Percentiles rank a stretch among this genome's conserved stretches.
Evolutionary conservation across 2,113 vertebrate species (phyloP).

Genomic region (Daboia siamensis): DNA sequence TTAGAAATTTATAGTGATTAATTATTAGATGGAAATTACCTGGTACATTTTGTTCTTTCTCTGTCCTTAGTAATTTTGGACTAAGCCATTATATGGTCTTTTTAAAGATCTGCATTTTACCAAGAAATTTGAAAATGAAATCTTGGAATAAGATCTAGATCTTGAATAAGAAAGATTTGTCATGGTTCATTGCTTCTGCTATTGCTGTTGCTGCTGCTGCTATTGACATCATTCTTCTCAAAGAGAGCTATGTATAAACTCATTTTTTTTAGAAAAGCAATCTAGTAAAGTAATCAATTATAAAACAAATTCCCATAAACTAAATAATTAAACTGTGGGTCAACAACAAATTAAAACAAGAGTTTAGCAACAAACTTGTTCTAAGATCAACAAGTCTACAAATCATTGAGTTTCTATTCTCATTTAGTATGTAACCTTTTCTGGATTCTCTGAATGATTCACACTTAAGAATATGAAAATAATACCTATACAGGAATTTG

Average conservation of each 20-base stretch:
- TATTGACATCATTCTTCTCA: not conserved
- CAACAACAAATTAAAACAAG: not conserved
- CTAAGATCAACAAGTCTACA: not conserved
- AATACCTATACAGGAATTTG: not conserved
- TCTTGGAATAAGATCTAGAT: not conserved
- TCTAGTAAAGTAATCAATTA: not conserved
- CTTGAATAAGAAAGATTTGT: not conserved
- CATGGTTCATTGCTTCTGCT: not conserved
- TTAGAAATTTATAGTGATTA: not conserved
- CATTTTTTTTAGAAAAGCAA: not conserved
- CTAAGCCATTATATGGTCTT: not conserved
- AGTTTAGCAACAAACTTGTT: not conserved
- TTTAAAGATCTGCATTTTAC: not conserved
- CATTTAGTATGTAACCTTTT: not conserved
- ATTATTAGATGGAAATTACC: slow-evolving; percentile 5
- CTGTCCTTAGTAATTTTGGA: slow-evolving; percentile 12
- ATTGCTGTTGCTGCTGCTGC: not conserved
- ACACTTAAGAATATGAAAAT: not conserved
- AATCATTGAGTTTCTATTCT: not conserved
- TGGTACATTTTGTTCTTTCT: slow-evolving; percentile 4
- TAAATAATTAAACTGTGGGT: not conserved
- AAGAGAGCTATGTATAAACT: not conserved
- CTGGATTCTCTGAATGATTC: not conserved
- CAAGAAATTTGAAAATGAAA: not conserved
- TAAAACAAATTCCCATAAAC: not conserved